Base-by-base conservation (phyloP, 2,797 vertebrate species). In the Coregonus suidteri region DNA sequence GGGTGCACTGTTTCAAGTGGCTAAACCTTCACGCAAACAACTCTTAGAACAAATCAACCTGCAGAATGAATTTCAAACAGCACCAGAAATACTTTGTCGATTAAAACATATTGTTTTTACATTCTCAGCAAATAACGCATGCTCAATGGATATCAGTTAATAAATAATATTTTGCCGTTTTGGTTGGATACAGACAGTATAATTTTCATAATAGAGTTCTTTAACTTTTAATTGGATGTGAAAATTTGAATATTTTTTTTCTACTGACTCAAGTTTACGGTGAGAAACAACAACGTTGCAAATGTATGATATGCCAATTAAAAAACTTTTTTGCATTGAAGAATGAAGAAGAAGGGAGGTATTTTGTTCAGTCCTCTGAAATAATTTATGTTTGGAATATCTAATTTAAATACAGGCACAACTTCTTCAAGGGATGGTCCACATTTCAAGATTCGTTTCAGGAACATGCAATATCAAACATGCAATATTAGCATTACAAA, bases 191-290 rank as follows among this genome's bases (percentile, higher is more conserved):
- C 92, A 93, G 90, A 87, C 90, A 93, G 89, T 76, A 83, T 79
- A 79, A 87, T 85, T 90, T 84, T 78, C 84, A 87, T 93, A 92
- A 94, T 91, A 84, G 90, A 93, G 85, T 93, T 92, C 83, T 91
- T 90, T 84, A 93, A 92, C 92, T 93, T 94, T 93, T 93, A 93
- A 94, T 93, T 93, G 91, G 91, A 92, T 93, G 87, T 90, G 88
- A 90, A 91, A 90, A 85, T 82, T 81, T 86, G 82, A 79, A 79
- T 74, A 68, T 74, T 79, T 89, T 75, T 81, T 88, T 71, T 6
- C 41, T 47, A 47, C 9, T 13, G 74, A n/a, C 76, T 73, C 62
- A 66, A 81, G 76, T 76, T 71, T 84, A 79, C 77, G 75, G 81
- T 84, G n/a, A 79, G 84, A n/a, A 86, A 86, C 72, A 53, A 80